Percentiles rank a stretch among this genome's conserved stretches.
These are phyloP conservation scores for Congeria kusceri DNA, from an alignment of 2,888 invertebrate species.

Conservation along the genomic window DNA sequence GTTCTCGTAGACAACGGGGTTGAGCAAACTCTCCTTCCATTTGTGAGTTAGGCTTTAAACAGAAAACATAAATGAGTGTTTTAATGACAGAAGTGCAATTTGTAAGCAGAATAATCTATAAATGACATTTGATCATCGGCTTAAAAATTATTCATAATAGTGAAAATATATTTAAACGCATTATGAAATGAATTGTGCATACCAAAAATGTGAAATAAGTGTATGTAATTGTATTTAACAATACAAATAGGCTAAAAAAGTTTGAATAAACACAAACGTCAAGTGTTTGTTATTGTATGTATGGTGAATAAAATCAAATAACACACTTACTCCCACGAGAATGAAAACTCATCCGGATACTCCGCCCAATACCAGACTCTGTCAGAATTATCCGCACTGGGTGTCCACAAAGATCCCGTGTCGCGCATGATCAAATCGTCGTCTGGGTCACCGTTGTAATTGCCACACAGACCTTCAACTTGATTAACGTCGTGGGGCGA, in stretches of 20 bases:
- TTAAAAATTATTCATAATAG: too few relatives aligned
- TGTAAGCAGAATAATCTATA: too few relatives aligned
- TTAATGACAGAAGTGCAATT: too few relatives aligned
- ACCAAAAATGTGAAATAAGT: too few relatives aligned
- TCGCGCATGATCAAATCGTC: conserved; percentile 19
- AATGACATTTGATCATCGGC: too few relatives aligned
- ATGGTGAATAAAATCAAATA: not conserved
- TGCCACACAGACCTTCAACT: conserved; percentile 24
- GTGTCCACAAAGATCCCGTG: not conserved
- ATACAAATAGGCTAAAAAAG: too few relatives aligned
- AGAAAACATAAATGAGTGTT: conserved; percentile 2
- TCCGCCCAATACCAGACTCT: not conserved
- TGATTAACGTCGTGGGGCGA: conserved; percentile 17
- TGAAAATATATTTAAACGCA: too few relatives aligned
- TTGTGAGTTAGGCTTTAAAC: not conserved
- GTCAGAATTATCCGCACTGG: not conserved
- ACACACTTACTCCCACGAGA: conserved; percentile 29
- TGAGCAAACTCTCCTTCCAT: conserved; percentile 13
- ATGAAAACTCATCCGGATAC: conserved; percentile 22
- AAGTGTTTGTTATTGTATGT: too few relatives aligned
- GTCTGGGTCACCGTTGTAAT: conserved; percentile 18
- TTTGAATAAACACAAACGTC: too few relatives aligned
- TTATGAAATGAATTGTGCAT: too few relatives aligned
- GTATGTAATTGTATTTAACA: too few relatives aligned
- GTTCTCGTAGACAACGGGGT: conserved; percentile 12